phyloP scores from a whole-genome alignment of 2,888 invertebrate species.

The Drosophila demipolita region DNA sequence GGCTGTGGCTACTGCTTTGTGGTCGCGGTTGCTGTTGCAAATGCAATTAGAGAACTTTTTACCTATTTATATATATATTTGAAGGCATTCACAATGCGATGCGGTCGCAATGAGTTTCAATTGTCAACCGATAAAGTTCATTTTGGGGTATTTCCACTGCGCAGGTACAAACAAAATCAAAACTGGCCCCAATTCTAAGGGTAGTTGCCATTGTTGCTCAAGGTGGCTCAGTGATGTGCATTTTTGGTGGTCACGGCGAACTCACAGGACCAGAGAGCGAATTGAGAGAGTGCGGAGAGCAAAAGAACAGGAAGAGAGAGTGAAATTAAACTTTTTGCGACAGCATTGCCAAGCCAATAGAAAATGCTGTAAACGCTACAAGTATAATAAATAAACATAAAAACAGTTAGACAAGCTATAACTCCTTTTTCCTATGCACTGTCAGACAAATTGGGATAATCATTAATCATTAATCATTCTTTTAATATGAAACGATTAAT shows the following conservation, averaged over 20 bases:
- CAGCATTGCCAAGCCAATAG: conserved; percentile 15
- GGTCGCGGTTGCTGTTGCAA: conserved; percentile 36
- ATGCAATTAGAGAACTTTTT: neutral
- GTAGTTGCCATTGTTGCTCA: conserved; percentile 25
- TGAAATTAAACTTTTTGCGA: neutral
- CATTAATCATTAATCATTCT: neutral
- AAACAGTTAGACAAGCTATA: neutral
- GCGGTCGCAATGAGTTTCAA: conserved; percentile 29
- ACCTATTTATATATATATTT: no score
- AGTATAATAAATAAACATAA: neutral
- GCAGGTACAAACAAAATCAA: conserved; percentile 76
- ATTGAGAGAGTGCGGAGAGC: neutral
- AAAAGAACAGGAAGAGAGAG: neutral
- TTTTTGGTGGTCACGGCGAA: conserved; percentile 45
- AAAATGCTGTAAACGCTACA: neutral
- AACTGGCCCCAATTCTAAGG: conserved; percentile 17
- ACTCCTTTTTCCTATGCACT: neutral
- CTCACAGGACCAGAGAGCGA: conserved; percentile 18
- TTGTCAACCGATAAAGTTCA: conserved; percentile 9
- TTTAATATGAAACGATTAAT: neutral
- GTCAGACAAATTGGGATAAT: no score
- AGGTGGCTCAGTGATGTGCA: neutral
- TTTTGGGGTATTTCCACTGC: conserved; percentile 40
- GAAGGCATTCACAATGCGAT: conserved; percentile 40
- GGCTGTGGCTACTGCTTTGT: conserved; percentile 54